Percentiles rank a stretch among this genome's conserved stretches.
phyloP scores from a whole-genome alignment of 2,888 invertebrate species.

The Baccha elongata region DNA sequence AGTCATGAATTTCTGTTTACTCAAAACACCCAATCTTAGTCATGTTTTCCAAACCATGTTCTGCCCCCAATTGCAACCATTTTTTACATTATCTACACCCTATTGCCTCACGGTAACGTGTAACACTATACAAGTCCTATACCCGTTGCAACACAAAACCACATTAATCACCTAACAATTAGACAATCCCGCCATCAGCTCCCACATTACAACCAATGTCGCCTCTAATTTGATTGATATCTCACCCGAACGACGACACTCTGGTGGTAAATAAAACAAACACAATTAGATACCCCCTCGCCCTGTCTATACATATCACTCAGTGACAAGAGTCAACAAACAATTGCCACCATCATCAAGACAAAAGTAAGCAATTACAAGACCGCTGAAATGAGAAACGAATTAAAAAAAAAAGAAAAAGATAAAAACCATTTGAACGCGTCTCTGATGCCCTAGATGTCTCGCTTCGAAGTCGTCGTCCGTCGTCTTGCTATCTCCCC shows the following conservation, averaged over 20 bases:
- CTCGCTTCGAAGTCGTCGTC: conserved; percentile 24
- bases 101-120: conserved; percentile 23
- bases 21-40: background rate
- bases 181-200: conserved; percentile 20
- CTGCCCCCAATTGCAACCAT: conserved; percentile 14
- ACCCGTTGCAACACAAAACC: conserved; percentile 41
- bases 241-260: conserved; percentile 48
- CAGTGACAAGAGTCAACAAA: conserved; percentile 58
- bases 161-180: conserved; percentile 66
- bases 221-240: conserved; percentile 70
- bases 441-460: conserved; percentile 41
- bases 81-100: conserved; percentile 8
- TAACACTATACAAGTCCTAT: conserved; percentile 47
- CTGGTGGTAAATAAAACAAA: conserved; percentile 39
- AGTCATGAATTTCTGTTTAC: background rate
- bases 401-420: conserved; percentile 2
- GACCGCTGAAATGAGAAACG: conserved; percentile 3
- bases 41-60: conserved; percentile 21
- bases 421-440: conserved; percentile 43
- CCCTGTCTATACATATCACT: conserved; percentile 27
- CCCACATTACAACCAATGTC: conserved; percentile 32
- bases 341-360: conserved; percentile 62
- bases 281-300: conserved; percentile 54
- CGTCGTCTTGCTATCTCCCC: background rate
- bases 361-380: conserved; percentile 66